Evolutionary conservation across 2,113 vertebrate genomes (phyloP), one percentile per base, ranked within the genome.

Genomic region (Oncorhynchus nerka): DNA sequence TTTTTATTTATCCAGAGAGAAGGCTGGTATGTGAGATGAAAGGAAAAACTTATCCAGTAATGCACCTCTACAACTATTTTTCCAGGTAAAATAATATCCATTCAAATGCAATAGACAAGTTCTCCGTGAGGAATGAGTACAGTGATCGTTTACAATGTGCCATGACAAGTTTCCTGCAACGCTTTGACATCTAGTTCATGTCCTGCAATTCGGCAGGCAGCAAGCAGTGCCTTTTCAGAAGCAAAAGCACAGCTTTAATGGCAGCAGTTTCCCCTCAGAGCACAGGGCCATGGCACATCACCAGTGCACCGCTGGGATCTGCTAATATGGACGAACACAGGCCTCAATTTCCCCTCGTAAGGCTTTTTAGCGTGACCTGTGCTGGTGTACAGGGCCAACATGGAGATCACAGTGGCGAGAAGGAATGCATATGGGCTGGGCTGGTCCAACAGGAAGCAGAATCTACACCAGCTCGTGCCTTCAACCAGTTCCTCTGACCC

Each of bases 361-460:
- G 91, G 90, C 89, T 89, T 78, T 88, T 73, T 78, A 93, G 88
- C 85, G 87, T 90, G 92, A 91, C 93, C 92, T 87, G 88, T 83
- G 87, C 89, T 84, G 62, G 39, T 9, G 39, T 45, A 45, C 39
- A 45, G 39, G 77, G 91, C 90, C 89, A 88, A 91, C 79, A 79
- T 88, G 83, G 87, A 93, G 90, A 95, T 97, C 96, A 98, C 96
- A 97, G 96, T 97, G 95, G 93, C 93, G 92, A 94, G 86, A 94
- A 93, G 89, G 96, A 95, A 97, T 95, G 95, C 92, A 91, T 95
- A 95, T 91, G 95, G 28, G 94, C 92, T 94, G 91, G 93, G 94
- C 85, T 92, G 64, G 76, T 51, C 81, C 62, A 73, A 79, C 67
- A 88, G 91, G 91, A 92, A 74, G 87, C 80, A 1, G 20, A 87